phyloP scores from a whole-genome alignment of 2,113 vertebrate genomes.

The Nannospalax galili region DNA sequence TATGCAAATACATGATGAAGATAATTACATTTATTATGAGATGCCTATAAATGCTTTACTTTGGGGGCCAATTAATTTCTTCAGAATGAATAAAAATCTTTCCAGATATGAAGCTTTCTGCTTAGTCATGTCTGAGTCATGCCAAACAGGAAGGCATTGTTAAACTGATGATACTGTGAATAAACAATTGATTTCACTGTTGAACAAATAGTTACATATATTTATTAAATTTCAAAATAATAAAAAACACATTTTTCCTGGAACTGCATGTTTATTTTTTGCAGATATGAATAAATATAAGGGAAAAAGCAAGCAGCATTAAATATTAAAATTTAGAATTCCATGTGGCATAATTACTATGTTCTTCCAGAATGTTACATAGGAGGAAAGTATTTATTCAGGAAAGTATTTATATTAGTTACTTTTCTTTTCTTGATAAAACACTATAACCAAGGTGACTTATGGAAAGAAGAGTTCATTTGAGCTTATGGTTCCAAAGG shows the following conservation, averaged over 20 bases:
- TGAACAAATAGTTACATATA: background rate
- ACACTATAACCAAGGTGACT: too few species aligned
- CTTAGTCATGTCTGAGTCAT: background rate
- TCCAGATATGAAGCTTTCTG: background rate
- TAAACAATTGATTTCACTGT: background rate
- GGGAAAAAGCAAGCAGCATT: background rate
- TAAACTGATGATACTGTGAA: background rate
- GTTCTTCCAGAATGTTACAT: background rate
- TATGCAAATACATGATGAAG: background rate
- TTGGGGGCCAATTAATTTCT: background rate
- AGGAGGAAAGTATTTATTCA: background rate
- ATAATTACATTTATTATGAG: background rate
- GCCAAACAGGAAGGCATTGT: background rate
- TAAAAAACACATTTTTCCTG: background rate
- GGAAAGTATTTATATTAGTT: background rate
- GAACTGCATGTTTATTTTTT: background rate
- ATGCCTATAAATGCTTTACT: background rate
- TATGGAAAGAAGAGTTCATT: too few species aligned
- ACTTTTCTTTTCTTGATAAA: too few species aligned
- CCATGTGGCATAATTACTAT: background rate
- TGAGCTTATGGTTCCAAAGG: too few species aligned
- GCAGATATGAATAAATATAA: background rate
- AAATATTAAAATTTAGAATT: constrained; percentile 5
- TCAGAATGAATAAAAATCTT: constrained; percentile 25
- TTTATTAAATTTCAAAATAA: background rate